Evolutionary conservation across 2,888 invertebrate genomes (phyloP).

Genomic region (Tenthredo amoena): DNA sequence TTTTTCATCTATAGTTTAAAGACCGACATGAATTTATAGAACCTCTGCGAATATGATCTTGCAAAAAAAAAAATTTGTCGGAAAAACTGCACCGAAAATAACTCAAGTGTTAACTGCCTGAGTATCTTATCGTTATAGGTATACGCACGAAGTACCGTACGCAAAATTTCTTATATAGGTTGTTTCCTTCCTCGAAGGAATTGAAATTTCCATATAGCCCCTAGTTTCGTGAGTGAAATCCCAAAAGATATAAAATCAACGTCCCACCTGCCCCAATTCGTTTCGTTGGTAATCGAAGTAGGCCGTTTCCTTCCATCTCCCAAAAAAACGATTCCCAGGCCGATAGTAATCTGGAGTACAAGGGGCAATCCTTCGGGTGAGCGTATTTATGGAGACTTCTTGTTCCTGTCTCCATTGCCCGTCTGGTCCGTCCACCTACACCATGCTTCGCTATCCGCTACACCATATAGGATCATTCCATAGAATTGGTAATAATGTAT

Average conservation of each 20-base stretch:
- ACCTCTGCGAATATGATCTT: background rate
- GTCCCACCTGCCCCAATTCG: constrained; percentile 62
- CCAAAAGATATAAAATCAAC: constrained; percentile 62
- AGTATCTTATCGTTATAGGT: background rate
- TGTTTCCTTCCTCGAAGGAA: constrained; percentile 9
- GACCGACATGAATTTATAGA: background rate
- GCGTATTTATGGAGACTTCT: constrained; percentile 54
- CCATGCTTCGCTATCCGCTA: constrained; percentile 6
- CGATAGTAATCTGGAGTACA: constrained; percentile 62
- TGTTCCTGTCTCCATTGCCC: constrained; percentile 44
- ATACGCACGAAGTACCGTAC: constrained; percentile 4
- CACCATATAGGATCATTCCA: constrained; percentile 11
- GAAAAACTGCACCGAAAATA: background rate
- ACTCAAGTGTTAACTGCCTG: background rate
- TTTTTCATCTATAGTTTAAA: constrained; percentile 33
- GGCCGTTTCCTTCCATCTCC: constrained; percentile 61
- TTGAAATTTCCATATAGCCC: constrained; percentile 43
- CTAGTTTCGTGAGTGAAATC: constrained; percentile 42
- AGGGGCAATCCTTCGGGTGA: constrained; percentile 58
- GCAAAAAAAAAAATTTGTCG: background rate
- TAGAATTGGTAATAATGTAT: constrained; percentile 50
- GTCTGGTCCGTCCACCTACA: constrained; percentile 42
- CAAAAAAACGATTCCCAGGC: constrained; percentile 60
- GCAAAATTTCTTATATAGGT: background rate
- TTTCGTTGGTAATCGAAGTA: constrained; percentile 63